Evolutionary conservation across 2,113 vertebrate genomes (phyloP).

Genomic region (Vireo altiloquus): DNA sequence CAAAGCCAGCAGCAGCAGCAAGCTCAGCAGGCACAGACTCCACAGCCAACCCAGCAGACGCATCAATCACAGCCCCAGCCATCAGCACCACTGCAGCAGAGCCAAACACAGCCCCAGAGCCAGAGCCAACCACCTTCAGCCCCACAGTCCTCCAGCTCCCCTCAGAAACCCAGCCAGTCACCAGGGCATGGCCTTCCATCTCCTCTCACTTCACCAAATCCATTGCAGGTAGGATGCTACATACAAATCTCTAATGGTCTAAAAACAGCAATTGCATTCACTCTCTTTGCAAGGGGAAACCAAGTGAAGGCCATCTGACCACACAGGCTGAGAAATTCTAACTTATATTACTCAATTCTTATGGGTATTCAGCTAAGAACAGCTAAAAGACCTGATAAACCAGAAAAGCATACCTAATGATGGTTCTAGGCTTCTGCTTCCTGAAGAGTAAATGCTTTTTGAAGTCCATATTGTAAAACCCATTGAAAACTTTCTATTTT

Average conservation of each 20-base stretch:
- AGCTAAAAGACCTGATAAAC: not conserved
- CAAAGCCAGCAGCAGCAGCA: constrained; percentile 68
- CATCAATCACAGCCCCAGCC: constrained; percentile 66
- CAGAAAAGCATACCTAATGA: constrained; percentile 13
- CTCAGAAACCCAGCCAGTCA: constrained; percentile 89
- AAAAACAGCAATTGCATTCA: not conserved
- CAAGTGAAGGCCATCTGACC: not conserved
- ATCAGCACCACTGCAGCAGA: constrained; percentile 69
- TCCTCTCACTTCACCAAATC: constrained; percentile 89
- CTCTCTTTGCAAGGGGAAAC: not conserved
- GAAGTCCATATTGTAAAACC: constrained; percentile 7
- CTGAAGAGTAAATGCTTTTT: constrained; percentile 26
- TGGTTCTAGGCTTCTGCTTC: not conserved
- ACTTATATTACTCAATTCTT: not conserved
- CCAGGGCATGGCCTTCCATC: constrained; percentile 89
- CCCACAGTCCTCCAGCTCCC: constrained; percentile 82
- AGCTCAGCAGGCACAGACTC: constrained; percentile 67
- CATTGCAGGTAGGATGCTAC: constrained; percentile 81
- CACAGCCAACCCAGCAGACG: constrained; percentile 64
- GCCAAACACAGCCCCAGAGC: constrained; percentile 76
- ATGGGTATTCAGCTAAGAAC: not conserved
- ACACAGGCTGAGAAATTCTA: not conserved
- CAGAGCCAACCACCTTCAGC: constrained; percentile 76
- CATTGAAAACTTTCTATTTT: not conserved
- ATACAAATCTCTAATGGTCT: not conserved